These are phyloP conservation scores for Pachypanchax playfairii DNA, from an alignment of 2,113 vertebrate species.

Conservation along the genomic window DNA sequence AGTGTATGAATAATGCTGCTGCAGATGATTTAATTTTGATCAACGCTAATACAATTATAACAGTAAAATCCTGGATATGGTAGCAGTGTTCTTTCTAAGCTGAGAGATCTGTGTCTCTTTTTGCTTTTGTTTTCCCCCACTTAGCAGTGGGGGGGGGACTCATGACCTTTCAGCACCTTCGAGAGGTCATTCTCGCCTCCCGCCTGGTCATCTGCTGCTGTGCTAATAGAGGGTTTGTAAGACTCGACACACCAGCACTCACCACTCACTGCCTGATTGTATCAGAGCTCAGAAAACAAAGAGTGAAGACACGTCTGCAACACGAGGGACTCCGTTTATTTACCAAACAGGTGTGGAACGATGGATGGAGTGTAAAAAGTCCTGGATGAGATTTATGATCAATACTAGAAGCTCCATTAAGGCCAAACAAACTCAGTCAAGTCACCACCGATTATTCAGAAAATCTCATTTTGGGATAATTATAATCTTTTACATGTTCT, in stretches of 20 bases:
- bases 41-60: neutral
- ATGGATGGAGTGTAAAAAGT: slow-evolving; percentile 14
- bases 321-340: slow-evolving; percentile 39
- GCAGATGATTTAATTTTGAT: no score
- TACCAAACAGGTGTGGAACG: slow-evolving; percentile 32
- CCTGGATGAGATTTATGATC: slow-evolving; percentile 32
- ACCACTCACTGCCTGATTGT: slow-evolving; percentile 55
- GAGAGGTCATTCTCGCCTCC: slow-evolving; percentile 45
- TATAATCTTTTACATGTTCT: neutral
- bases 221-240: slow-evolving; percentile 56
- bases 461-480: slow-evolving; percentile 26
- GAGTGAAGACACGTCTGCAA: slow-evolving; percentile 38
- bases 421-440: slow-evolving; percentile 22
- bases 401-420: slow-evolving; percentile 27
- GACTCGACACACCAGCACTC: slow-evolving; percentile 53
- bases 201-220: slow-evolving; percentile 46
- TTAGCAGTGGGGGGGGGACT: neutral
- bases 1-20: no score
- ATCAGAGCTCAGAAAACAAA: slow-evolving; percentile 59
- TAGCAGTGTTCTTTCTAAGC: slow-evolving; percentile 5
- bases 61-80: slow-evolving; percentile 28
- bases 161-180: slow-evolving; percentile 40
- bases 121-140: neutral
- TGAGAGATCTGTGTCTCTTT: slow-evolving; percentile 7
- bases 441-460: slow-evolving; percentile 50